These are phyloP conservation scores for Rotaria magnacalcarata DNA, from an alignment of 2,888 invertebrate species.

Conservation along the genomic window DNA sequence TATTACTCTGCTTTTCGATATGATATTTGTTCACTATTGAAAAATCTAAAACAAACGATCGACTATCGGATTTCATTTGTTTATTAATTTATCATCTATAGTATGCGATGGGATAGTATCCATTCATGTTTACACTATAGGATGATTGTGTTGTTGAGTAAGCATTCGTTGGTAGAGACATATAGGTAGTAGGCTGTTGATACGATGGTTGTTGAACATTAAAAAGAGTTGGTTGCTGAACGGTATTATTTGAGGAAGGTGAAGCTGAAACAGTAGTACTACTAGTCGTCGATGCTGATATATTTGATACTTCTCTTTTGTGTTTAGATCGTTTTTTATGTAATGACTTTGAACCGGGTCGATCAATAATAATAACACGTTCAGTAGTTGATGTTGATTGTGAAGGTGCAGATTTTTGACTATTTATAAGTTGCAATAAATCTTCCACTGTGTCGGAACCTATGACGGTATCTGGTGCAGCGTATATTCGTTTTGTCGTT, in stretches of 20 bases:
- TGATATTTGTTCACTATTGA: too few relatives aligned
- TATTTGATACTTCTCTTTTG: too few relatives aligned
- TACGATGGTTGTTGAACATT: background rate
- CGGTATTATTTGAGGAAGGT: background rate
- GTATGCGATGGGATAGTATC: background rate
- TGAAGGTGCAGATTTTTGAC: background rate
- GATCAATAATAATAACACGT: background rate
- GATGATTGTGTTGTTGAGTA: background rate
- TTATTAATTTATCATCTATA: background rate
- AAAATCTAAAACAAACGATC: too few relatives aligned
- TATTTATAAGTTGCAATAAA: background rate
- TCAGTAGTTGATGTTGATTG: background rate
- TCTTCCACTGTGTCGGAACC: background rate
- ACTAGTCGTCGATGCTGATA: background rate
- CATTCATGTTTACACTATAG: background rate
- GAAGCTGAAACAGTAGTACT: background rate
- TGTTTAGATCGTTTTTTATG: background rate
- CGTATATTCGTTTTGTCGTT: background rate
- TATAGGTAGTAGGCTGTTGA: background rate
- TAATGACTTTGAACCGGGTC: background rate
- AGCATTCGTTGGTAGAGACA: background rate
- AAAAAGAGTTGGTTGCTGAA: background rate
- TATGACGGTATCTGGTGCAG: background rate
- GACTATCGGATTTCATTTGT: too few relatives aligned
- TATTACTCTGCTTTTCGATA: too few relatives aligned